Evolutionary conservation across 2,797 vertebrate genomes (phyloP).

Genomic region (Discoglossus pictus): DNA sequence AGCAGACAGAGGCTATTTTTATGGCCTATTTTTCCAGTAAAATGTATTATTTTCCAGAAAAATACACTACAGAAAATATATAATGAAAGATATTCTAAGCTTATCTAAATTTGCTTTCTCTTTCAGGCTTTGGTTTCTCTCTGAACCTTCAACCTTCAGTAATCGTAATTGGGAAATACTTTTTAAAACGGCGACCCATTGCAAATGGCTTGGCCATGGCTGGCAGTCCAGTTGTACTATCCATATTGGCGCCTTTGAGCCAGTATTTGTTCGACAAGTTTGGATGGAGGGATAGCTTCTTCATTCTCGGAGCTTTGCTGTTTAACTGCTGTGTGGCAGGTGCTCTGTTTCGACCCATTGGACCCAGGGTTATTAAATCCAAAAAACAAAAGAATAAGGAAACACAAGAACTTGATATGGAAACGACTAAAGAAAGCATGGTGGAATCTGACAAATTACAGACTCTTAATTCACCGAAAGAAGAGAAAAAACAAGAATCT

Average conservation of each 20-base stretch:
- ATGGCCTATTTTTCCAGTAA: too few species aligned
- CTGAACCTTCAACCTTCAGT: constrained; percentile 85
- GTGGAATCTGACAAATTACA: constrained; percentile 21
- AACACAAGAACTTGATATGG: constrained; percentile 17
- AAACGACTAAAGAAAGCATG: constrained; percentile 19
- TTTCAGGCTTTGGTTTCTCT: constrained; percentile 77
- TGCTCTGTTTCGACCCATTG: constrained; percentile 77
- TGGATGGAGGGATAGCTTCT: constrained; percentile 83
- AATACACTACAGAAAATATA: too few species aligned
- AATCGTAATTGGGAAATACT: constrained; percentile 85
- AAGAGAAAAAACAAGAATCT: constrained; percentile 50
- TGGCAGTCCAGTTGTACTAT: constrained; percentile 78
- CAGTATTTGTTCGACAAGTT: constrained; percentile 74
- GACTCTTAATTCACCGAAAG: neutral
- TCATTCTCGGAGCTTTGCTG: constrained; percentile 78
- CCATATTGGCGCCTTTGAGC: constrained; percentile 75
- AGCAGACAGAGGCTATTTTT: too few species aligned
- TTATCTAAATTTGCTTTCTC: too few species aligned
- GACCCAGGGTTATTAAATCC: constrained; percentile 4
- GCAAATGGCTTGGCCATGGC: constrained; percentile 83
- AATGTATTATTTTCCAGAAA: constrained; percentile 5
- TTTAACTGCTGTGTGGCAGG: constrained; percentile 82
- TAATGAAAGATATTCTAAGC: too few species aligned
- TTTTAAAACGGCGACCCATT: constrained; percentile 73
- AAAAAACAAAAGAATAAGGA: constrained; percentile 37